Evolutionary conservation across 37 sponge, comb jelly and placozoan species (phyloP).

Genomic region (Beroe forskalii): DNA sequence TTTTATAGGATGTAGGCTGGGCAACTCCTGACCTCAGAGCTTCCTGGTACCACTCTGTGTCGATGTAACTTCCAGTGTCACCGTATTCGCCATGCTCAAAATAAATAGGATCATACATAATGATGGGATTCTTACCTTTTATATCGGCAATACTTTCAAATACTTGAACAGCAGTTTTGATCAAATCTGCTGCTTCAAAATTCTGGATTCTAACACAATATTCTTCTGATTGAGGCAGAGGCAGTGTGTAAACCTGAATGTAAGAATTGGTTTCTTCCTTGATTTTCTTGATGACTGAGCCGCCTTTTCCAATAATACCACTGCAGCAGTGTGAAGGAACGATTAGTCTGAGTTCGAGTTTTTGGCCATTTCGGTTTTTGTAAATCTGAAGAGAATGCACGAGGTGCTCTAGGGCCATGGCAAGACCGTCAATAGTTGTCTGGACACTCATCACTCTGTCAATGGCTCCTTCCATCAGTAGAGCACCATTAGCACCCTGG

Average conservation of each 20-base stretch:
- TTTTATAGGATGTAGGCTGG: constrained; percentile 39
- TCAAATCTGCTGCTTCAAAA: constrained; percentile 19
- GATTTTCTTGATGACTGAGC: constrained; percentile 35
- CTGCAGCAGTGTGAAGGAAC: constrained; percentile 62
- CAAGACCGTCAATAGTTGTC: constrained; percentile 34
- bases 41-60: constrained; percentile 62
- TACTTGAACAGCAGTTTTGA: constrained; percentile 28
- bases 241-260: constrained; percentile 62
- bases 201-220: constrained; percentile 62
- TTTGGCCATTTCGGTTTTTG: constrained; percentile 7
- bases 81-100: constrained; percentile 59
- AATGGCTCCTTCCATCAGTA: constrained; percentile 35
- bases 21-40: constrained; percentile 47
- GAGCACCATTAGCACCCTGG: constrained; percentile 36
- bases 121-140: constrained; percentile 58
- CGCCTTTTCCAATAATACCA: constrained; percentile 47
- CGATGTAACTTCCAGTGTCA: constrained; percentile 60
- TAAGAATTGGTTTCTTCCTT: constrained; percentile 58
- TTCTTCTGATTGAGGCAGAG: constrained; percentile 57
- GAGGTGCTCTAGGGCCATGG: constrained; percentile 23
- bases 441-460: constrained; percentile 61
- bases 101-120: constrained; percentile 52
- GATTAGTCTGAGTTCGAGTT: constrained; percentile 39
- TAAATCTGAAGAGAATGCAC: constrained; percentile 38
- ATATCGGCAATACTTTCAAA: constrained; percentile 46